A percentile compares a stretch with the other conserved stretches of the same genome.
These are phyloP conservation scores for Xestia c-nigrum DNA, from an alignment of 2,888 invertebrate species.

Conservation along the genomic window DNA sequence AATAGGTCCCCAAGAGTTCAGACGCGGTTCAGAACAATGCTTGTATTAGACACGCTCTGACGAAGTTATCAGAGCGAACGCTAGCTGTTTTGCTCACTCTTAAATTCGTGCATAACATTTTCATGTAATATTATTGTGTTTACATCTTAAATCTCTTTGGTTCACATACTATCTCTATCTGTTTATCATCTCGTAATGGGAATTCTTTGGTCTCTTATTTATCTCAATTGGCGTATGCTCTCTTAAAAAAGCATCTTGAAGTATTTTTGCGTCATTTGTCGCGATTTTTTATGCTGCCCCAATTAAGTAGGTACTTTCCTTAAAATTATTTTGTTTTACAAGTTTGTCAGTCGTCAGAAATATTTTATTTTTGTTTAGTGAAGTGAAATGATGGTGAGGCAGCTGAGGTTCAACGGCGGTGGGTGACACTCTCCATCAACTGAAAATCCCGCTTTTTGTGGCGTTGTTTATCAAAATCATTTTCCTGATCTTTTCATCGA, in stretches of 20 bases:
- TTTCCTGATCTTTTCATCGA: background rate
- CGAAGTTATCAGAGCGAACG: slow-evolving; percentile 70
- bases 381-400: too few relatives aligned
- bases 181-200: slow-evolving; percentile 2
- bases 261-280: background rate
- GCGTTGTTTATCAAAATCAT: background rate
- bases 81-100: slow-evolving; percentile 65
- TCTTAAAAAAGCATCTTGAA: background rate
- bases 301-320: too few relatives aligned
- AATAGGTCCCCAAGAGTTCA: slow-evolving; percentile 33
- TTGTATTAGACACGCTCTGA: slow-evolving; percentile 48
- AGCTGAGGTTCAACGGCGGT: background rate
- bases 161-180: slow-evolving; percentile 11
- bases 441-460: background rate
- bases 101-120: slow-evolving; percentile 48
- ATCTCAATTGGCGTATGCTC: background rate
- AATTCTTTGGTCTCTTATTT: background rate
- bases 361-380: background rate
- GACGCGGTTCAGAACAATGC: slow-evolving; percentile 60
- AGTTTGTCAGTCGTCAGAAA: background rate
- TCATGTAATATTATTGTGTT: slow-evolving; percentile 39
- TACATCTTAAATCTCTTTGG: slow-evolving; percentile 4
- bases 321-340: background rate
- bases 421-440: background rate
- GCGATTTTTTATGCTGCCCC: too few relatives aligned